phyloP scores from a whole-genome alignment of 1,140 invertebrate species.

The Drosophila nasuta region DNA sequence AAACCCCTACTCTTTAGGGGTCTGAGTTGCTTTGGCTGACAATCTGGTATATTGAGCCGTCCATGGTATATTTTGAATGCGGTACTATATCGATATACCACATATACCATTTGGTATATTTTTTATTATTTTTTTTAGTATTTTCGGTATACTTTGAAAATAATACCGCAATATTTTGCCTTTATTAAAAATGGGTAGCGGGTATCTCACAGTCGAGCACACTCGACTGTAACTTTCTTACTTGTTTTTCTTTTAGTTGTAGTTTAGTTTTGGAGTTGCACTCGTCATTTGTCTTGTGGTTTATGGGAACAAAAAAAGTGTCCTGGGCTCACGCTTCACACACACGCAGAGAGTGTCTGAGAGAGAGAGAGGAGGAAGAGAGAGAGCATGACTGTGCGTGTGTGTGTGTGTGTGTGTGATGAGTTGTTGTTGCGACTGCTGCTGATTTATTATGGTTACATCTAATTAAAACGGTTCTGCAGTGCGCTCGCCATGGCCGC shows the following conservation, averaged over 20 bases:
- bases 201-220: too few relatives aligned
- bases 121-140: too few relatives aligned
- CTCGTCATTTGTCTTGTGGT: conserved; percentile 53
- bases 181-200: too few relatives aligned
- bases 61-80: too few relatives aligned
- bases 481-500: conserved; percentile 49
- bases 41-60: too few relatives aligned
- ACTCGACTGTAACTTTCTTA: too few relatives aligned
- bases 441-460: conserved; percentile 79
- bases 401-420: conserved; percentile 3
- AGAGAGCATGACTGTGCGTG: not conserved
- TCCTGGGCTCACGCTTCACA: conserved; percentile 46
- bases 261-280: conserved; percentile 21
- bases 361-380: not conserved
- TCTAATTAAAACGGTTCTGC: conserved; percentile 80
- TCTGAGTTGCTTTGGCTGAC: too few relatives aligned
- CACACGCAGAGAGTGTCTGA: conserved; percentile 1
- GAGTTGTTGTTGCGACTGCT: conserved; percentile 21
- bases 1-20: too few relatives aligned
- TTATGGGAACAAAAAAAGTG: conserved; percentile 59
- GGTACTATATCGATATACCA: too few relatives aligned
- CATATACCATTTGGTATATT: too few relatives aligned
- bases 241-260: not conserved
- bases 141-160: too few relatives aligned
- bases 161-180: too few relatives aligned